Evolutionary conservation across 2,797 vertebrate species (phyloP).

Genomic region (Lithobates pipiens): DNA sequence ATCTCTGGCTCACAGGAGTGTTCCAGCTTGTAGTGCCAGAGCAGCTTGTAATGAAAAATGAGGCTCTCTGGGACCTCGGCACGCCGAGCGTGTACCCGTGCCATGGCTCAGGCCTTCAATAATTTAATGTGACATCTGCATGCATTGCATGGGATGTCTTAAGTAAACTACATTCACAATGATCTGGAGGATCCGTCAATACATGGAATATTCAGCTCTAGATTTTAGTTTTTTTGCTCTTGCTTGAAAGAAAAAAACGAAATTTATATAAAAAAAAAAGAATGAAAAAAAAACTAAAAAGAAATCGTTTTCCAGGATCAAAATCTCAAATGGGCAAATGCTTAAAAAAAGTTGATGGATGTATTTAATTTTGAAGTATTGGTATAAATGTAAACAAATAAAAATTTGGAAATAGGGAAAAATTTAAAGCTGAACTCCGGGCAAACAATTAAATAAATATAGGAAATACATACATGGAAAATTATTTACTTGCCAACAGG

Average conservation of each 20-base stretch:
- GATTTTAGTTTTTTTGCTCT: not conserved
- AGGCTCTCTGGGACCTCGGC: not conserved
- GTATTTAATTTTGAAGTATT: too few relatives aligned
- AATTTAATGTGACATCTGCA: slow-evolving; percentile 27
- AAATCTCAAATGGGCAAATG: not conserved
- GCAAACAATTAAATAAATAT: too few relatives aligned
- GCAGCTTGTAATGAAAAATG: not conserved
- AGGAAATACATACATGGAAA: too few relatives aligned
- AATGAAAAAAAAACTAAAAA: not conserved
- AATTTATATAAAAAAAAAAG: not conserved
- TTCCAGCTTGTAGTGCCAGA: not conserved
- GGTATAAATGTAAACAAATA: too few relatives aligned
- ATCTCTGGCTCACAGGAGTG: not conserved
- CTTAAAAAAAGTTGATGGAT: too few relatives aligned
- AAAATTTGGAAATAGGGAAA: too few relatives aligned
- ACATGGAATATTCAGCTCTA: not conserved
- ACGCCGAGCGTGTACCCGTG: not conserved
- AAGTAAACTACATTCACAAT: not conserved
- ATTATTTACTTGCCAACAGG: too few relatives aligned
- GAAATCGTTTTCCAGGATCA: not conserved
- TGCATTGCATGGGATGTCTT: not conserved
- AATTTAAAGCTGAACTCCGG: too few relatives aligned
- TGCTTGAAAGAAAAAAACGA: not conserved
- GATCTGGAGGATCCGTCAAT: not conserved
- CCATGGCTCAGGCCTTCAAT: slow-evolving; percentile 4